Conservation (phyloP, 2,113 vertebrate species). For the Barnardius zonarius region DNA sequence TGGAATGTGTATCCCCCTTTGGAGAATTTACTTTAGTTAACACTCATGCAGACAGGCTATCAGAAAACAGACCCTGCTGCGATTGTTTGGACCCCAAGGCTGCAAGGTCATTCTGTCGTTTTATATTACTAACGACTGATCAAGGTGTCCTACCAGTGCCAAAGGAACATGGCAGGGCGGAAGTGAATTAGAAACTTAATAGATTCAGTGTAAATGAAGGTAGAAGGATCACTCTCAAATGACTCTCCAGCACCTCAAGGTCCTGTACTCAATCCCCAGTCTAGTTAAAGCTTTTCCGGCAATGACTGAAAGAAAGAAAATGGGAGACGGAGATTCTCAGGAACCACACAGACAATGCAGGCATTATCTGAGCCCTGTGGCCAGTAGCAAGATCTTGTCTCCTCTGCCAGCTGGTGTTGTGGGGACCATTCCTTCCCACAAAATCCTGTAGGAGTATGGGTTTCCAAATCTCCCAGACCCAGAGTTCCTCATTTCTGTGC, state of each 20-base stretch:
- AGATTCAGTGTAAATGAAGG: background rate
- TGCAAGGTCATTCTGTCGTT: background rate
- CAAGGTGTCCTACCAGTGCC: background rate
- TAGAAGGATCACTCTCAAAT: background rate
- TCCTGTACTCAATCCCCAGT: background rate
- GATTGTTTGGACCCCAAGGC: background rate
- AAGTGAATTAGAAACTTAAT: background rate
- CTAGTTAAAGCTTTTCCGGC: background rate
- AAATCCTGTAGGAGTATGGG: background rate
- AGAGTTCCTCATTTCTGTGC: background rate
- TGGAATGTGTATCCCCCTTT: background rate
- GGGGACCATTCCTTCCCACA: background rate
- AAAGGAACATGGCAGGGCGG: background rate
- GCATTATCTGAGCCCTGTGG: background rate
- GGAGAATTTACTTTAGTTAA: background rate
- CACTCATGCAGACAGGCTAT: background rate
- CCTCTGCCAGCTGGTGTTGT: accelerated
- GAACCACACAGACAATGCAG: background rate
- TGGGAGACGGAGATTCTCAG: accelerated
- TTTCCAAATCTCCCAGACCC: background rate
- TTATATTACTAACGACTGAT: background rate
- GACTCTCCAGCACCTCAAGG: background rate
- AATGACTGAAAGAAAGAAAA: background rate
- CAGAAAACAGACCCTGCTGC: background rate
- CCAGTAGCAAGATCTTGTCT: background rate